Evolutionary conservation across 1,140 invertebrate species (phyloP).

Genomic region (Sycophila sp.): DNA sequence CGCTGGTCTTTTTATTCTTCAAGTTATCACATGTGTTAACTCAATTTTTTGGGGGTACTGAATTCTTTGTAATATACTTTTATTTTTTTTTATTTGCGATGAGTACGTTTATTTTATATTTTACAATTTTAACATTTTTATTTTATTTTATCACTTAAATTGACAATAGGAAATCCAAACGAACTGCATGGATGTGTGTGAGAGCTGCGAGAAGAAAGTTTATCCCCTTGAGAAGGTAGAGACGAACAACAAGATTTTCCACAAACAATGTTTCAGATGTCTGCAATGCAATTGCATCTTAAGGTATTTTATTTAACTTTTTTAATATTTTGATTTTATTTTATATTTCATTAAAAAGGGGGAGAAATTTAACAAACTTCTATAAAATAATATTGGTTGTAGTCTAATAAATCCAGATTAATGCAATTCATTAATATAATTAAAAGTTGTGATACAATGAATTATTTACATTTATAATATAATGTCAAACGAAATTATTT

Average conservation of each 20-base stretch:
- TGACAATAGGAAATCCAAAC: constrained; percentile 66
- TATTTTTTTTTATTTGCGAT: constrained; percentile 29
- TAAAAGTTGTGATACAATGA: too few species aligned
- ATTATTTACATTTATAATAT: too few species aligned
- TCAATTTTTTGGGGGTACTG: background rate
- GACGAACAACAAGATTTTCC: constrained; percentile 78
- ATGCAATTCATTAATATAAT: too few species aligned
- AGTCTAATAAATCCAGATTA: too few species aligned
- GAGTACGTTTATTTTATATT: background rate
- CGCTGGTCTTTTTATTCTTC: background rate
- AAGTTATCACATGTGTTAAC: background rate
- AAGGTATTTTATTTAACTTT: constrained; percentile 68
- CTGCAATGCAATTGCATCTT: constrained; percentile 80
- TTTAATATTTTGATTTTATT: background rate
- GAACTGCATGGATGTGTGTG: constrained; percentile 73
- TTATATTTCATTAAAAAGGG: constrained; percentile 10
- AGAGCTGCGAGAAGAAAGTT: constrained; percentile 78
- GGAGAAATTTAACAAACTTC: too few species aligned
- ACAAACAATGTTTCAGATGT: constrained; percentile 84
- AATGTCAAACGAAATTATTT: too few species aligned
- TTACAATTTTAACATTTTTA: constrained; percentile 14
- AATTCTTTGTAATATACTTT: background rate
- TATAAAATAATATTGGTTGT: constrained; percentile 18
- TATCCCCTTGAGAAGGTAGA: constrained; percentile 85
- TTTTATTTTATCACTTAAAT: constrained; percentile 17